Evolutionary conservation across 2,113 vertebrate genomes (phyloP), one percentile per base, ranked within the genome.

Genomic region (Gopherus evgoodei): DNA sequence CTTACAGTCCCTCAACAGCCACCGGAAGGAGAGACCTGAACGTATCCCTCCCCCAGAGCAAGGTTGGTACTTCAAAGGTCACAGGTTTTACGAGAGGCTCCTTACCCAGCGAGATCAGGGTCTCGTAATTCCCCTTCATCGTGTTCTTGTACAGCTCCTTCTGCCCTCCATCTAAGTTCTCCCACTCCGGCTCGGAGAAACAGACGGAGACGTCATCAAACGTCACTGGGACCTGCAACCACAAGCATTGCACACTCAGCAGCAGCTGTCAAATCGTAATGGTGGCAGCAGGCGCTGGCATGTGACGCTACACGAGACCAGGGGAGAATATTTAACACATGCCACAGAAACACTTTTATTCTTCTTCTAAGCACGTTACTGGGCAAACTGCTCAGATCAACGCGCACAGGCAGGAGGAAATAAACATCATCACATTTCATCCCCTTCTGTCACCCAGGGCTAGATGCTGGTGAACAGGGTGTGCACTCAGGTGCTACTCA

Each of bases 81-180:
- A 13, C 5, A 29, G n/a, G 27, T 2, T 4, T 17, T 19, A 38
- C 1, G 65, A 38, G 65, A 72, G 21, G 35, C 2, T 81, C 89
- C 95, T 98, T 89, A 98, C 97, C 97, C 93, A 96, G 95, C 7
- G 97, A 97, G 65, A 97, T 94, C 86, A 97, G 81, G 0, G 97
- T 96, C 84, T 97, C 96, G 0, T 96, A 97, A 85, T 96, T 97
- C 93, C 97, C 97, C 56, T 96, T 84, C 97, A 96, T 95, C 91
- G 97, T 88, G 2, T 96, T 95, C 93, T 96, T 97, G 91, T 97
- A 97, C 11, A 95, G 94, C 49, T 97, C 97, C 89, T 95, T 96
- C 93, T 97, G 97, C 96, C 96, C 94, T 31, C 89, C 91, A 11
- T 96, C 97, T 93, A 96, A 87, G 27, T 93, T 96, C 38, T 89